phyloP scores from a whole-genome alignment of 2,113 vertebrate species.

The Thunnus thynnus region DNA sequence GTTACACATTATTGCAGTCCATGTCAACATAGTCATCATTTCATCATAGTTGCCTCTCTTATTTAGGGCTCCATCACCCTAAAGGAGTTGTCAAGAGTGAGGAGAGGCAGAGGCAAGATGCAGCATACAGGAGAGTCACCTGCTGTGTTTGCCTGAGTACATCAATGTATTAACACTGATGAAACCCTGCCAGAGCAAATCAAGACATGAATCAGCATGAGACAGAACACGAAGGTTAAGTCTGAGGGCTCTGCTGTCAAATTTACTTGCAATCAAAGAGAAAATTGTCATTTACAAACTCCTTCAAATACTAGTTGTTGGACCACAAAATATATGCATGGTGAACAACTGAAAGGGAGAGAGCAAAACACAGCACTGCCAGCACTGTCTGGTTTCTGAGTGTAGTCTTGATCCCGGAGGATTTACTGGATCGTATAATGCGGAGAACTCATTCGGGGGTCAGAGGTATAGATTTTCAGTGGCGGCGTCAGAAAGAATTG shows the following conservation, averaged over 20 bases:
- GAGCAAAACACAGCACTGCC: neutral
- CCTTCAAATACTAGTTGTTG: neutral
- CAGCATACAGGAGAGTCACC: neutral
- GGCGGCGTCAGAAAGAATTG: slow-evolving; percentile 14
- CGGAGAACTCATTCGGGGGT: neutral
- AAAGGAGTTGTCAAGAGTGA: too few relatives aligned
- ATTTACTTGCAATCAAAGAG: neutral
- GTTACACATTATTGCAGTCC: too few relatives aligned
- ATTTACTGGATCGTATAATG: slow-evolving; percentile 14
- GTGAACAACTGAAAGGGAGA: neutral
- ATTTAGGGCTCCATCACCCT: neutral
- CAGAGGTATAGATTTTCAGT: slow-evolving; percentile 28
- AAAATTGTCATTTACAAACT: neutral
- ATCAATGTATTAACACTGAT: neutral
- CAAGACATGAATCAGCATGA: neutral
- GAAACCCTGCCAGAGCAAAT: neutral
- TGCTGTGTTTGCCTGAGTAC: neutral
- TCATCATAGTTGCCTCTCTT: slow-evolving; percentile 3
- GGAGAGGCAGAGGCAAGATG: neutral
- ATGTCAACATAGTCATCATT: neutral
- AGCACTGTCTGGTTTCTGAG: neutral
- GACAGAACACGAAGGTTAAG: neutral
- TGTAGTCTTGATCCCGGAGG: neutral
- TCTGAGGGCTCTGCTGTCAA: neutral
- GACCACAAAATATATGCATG: neutral